phyloP scores from a whole-genome alignment of 2,113 vertebrate genomes.

The Bothrops jararaca region DNA sequence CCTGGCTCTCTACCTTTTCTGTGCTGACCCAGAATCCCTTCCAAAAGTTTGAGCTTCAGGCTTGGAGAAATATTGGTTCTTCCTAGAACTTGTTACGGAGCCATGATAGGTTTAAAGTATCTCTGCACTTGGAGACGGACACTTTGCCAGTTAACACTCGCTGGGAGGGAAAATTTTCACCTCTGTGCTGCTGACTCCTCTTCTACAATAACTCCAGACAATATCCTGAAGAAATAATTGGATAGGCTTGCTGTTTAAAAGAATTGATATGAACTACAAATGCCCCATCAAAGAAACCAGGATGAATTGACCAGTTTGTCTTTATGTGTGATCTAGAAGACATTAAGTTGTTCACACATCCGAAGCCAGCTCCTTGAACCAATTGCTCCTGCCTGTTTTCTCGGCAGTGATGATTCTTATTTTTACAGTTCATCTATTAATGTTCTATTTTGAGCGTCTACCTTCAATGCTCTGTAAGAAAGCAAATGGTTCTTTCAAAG shows the following conservation, averaged over 20 bases:
- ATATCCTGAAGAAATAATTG: constrained; percentile 30
- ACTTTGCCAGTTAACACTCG: constrained; percentile 10
- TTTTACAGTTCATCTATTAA: constrained; percentile 50
- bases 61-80: neutral
- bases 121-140: neutral
- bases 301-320: constrained; percentile 23
- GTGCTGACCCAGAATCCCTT: neutral
- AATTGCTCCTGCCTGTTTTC: constrained; percentile 22
- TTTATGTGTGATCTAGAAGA: constrained; percentile 8
- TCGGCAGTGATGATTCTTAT: constrained; percentile 40
- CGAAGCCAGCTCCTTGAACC: constrained; percentile 18
- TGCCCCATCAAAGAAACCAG: constrained; percentile 21
- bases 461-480: constrained; percentile 50
- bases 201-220: neutral
- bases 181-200: constrained; percentile 22
- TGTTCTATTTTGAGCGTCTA: constrained; percentile 42
- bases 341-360: constrained; percentile 19
- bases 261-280: constrained; percentile 36
- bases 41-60: neutral
- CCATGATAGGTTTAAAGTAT: neutral
- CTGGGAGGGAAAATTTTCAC: constrained; percentile 7
- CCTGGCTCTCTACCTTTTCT: neutral
- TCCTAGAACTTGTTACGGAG: neutral
- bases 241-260: constrained; percentile 33
- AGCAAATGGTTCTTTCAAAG: constrained; percentile 50